Percentiles rank a stretch among this genome's conserved stretches.
Evolutionary conservation across 2,113 vertebrate genomes (phyloP).

Genomic region (Pseudorectes ferrugineus): DNA sequence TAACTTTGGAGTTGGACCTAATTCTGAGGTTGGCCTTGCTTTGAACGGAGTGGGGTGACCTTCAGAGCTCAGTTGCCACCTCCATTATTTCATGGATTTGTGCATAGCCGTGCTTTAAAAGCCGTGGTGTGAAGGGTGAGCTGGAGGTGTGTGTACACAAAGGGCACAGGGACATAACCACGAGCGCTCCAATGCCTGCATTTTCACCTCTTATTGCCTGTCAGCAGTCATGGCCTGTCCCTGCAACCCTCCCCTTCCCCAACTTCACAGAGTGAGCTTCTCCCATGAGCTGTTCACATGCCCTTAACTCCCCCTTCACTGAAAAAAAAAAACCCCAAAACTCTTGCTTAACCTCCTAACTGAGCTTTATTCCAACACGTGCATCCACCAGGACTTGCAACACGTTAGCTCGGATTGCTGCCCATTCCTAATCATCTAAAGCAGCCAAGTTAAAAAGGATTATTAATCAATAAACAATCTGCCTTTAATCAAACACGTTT

Average conservation of each 20-base stretch:
- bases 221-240: neutral
- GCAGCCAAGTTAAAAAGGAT: neutral
- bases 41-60: neutral
- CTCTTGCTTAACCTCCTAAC: neutral
- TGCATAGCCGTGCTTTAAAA: neutral
- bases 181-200: neutral
- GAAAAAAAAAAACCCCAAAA: neutral
- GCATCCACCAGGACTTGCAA: neutral
- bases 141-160: neutral
- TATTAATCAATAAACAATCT: slow-evolving; percentile 50
- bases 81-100: neutral
- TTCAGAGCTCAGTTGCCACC: neutral
- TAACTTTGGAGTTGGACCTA: neutral
- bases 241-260: neutral
- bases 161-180: neutral
- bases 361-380: neutral
- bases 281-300: neutral
- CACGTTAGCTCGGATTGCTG: neutral
- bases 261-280: neutral
- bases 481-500: neutral
- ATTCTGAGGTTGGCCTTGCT: neutral
- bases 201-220: slow-evolving; percentile 5
- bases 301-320: neutral
- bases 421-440: neutral
- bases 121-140: neutral